A percentile compares a stretch with the other conserved stretches of the same genome.
phyloP scores from a whole-genome alignment of 2,113 vertebrate species.

The Limnothrissa miodon region DNA sequence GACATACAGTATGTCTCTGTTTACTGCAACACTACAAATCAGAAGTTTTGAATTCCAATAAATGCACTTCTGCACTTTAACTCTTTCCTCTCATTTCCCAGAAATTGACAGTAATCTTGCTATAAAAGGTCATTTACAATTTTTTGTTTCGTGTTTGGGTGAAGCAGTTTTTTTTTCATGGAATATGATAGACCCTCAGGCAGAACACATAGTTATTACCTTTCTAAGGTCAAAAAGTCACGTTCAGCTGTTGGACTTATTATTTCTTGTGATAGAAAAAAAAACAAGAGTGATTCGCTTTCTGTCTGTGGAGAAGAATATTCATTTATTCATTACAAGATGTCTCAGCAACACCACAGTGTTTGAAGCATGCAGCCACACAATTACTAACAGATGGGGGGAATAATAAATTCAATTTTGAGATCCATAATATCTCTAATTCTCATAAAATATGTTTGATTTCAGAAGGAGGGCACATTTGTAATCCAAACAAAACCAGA shows the following conservation, averaged over 20 bases:
- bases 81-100: not conserved
- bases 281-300: not conserved
- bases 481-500: not conserved
- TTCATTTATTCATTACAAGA: conserved; percentile 23
- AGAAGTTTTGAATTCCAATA: not conserved
- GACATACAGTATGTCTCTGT: conserved; percentile 13
- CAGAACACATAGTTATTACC: not conserved
- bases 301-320: conserved; percentile 23
- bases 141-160: no score
- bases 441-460: conserved; percentile 23
- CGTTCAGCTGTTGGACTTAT: not conserved
- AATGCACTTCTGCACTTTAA: not conserved
- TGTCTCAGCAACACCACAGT: conserved; percentile 20
- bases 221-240: not conserved
- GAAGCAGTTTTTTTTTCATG: not conserved
- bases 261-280: conserved; percentile 12
- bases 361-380: conserved; percentile 25
- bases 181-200: not conserved
- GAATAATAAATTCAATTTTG: conserved; percentile 36
- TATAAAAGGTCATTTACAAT: not conserved
- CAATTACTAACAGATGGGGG: conserved; percentile 35
- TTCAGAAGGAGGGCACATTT: not conserved
- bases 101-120: not conserved
- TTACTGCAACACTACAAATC: not conserved
- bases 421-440: conserved; percentile 17